Evolutionary conservation across 2,888 invertebrate genomes (phyloP).

Genomic region (Spialia ferax): DNA sequence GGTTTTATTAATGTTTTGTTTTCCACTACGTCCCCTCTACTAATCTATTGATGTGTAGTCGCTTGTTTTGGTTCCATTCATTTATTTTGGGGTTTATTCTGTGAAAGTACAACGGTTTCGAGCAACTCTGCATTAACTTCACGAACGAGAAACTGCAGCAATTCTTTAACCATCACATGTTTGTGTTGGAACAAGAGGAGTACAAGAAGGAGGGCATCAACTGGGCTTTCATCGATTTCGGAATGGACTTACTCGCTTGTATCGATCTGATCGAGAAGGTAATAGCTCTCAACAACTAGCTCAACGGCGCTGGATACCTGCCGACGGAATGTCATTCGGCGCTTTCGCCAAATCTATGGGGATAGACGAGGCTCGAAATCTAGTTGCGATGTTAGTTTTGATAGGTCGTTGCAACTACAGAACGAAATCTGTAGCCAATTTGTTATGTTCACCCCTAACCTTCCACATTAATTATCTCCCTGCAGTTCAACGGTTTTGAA

Average conservation of each 20-base stretch:
- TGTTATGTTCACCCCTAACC: slow-evolving; percentile 68
- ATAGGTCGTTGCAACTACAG: slow-evolving; percentile 58
- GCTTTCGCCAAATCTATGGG: slow-evolving; percentile 52
- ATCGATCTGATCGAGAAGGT: slow-evolving; percentile 98
- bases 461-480: slow-evolving; percentile 77
- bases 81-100: slow-evolving; percentile 66
- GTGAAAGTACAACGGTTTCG: slow-evolving; percentile 96
- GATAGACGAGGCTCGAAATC: slow-evolving; percentile 50
- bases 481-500: slow-evolving; percentile 98
- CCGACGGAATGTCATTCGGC: slow-evolving; percentile 54
- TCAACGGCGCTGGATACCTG: slow-evolving; percentile 54
- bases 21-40: slow-evolving; percentile 58
- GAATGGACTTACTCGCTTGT: slow-evolving; percentile 98
- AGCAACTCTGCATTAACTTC: slow-evolving; percentile 99
- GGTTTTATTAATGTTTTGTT: slow-evolving; percentile 54
- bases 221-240: slow-evolving; percentile 99
- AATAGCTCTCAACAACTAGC: slow-evolving; percentile 70
- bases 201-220: slow-evolving; percentile 97
- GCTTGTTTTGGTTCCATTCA: slow-evolving; percentile 59
- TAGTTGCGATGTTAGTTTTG: slow-evolving; percentile 41
- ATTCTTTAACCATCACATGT: slow-evolving; percentile 99
- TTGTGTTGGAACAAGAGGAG: slow-evolving; percentile 98
- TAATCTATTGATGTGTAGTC: slow-evolving; percentile 55
- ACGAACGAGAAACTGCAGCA: slow-evolving; percentile 99
- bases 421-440: slow-evolving; percentile 76